Base-by-base conservation (phyloP, 1,140 invertebrate species). In the Manduca sexta region DNA sequence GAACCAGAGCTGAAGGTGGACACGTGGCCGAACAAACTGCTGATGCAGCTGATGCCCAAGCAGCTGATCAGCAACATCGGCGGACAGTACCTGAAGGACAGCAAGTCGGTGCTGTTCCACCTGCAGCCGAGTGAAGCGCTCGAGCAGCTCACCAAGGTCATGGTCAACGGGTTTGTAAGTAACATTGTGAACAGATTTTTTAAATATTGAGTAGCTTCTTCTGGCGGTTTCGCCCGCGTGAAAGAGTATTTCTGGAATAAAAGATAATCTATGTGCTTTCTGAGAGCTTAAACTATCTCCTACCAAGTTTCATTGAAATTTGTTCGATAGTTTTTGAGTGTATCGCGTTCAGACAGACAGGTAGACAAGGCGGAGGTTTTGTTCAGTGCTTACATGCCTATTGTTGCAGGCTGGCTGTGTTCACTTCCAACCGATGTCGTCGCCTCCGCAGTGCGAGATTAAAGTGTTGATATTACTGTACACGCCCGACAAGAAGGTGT, bases 11-110 rank as follows among this genome's bases (percentile, higher is more conserved):
- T 97, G 89, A 96, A 95, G 88, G 94, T 95, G 1, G 94, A 95
- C 60, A 93, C 93, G 10, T 98, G 97, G 97, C 96, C 97, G 2
- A 89, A 89, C 45, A 97, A 97, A 76, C 76, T 98, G 8, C 90
- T 96, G 34, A 97, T 98, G 93, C 96, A 98, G 74, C 74, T 98
- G 42, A 95, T 98, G 91, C 96, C 96, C 0, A 96, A 96, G 74
- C 91, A 93, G 60, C 83, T 98, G 37, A 94, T 97, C 60, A 94
- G 93, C 49, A 96, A 91, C 75, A 94, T 96, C 62, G 95, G 95
- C 0, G 93, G 94, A 0, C 89, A 92, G 49, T 95, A 94, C 74
- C 88, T 98, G 1, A 95, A 95, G 74, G 84, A 96, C 85, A 94
- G 94, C 14, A 94, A 95, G 68, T 95, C 94, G 2, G 94, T 97